Conservation (phyloP, 2,797 vertebrate genomes). For the Falco naumanni region DNA sequence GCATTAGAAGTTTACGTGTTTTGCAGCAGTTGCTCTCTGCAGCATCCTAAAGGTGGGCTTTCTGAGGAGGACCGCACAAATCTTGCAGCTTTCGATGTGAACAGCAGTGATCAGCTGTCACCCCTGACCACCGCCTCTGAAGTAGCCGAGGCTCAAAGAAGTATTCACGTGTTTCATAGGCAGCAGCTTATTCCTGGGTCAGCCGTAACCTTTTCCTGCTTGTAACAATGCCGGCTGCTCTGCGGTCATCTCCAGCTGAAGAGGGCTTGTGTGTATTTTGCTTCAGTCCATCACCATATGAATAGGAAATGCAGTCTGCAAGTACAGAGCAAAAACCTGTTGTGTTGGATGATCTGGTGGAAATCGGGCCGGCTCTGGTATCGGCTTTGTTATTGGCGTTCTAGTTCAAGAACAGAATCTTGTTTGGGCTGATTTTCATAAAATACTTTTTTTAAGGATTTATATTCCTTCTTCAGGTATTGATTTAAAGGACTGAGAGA, state of each 20-base stretch:
- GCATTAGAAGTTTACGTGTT: not conserved
- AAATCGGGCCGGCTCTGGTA: not conserved
- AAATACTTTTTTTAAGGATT: not conserved
- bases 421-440: not conserved
- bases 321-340: not conserved
- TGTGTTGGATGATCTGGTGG: not conserved
- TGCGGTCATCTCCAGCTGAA: not conserved
- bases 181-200: not conserved
- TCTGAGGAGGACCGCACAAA: not conserved
- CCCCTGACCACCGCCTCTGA: accelerated
- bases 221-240: not conserved
- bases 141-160: not conserved
- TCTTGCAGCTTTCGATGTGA: not conserved
- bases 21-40: not conserved
- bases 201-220: not conserved
- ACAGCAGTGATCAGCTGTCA: not conserved
- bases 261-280: not conserved
- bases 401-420: not conserved
- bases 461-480: not conserved
- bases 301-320: not conserved
- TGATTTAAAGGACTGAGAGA: not conserved
- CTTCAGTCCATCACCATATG: not conserved
- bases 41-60: not conserved
- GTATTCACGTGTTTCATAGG: not conserved
- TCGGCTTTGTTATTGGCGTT: not conserved